Evolutionary conservation across 2,888 invertebrate species (phyloP), one percentile per base, ranked within the genome.

Genomic region (Thymelicus sylvestris): DNA sequence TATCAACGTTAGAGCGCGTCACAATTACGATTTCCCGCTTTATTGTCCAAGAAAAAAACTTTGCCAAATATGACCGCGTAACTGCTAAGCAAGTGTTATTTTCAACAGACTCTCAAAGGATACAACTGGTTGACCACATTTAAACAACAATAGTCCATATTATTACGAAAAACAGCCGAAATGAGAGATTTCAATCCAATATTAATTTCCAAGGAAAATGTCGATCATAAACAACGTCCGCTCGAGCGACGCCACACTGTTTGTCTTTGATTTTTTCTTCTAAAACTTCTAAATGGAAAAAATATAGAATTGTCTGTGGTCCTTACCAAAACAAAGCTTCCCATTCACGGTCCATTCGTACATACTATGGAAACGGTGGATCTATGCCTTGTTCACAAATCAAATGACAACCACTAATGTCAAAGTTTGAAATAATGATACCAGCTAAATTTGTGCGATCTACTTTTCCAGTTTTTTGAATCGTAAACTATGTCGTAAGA

Each of bases 11-110:
- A 79, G 84, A 86, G 84, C 88, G 93, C 92, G 93, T 92, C 93
- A 90, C 91, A 85, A 83, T 83, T 86, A 81, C 85, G 89, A 86
- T 92, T 93, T 93, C 93, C 93, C 93, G 93, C 93, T 93, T 86
- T 92, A 90, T 83, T 86, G 85, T 79, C 80, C 74, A 72, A 76
- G 82, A 86, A 88, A 80, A 81, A 81, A 77, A 75, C 72, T 74
- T 72, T 65, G 70, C 72, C 71, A 73, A 74, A 74, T 73, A 63
- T 64, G 60, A 67, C 52, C 65, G 66, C 24, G 61, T 39, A 61
- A 66, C 55, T 66, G 48, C 19, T n/a, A 47, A n/a, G 31, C 52
- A 38, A 7, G 15, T 44, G 8, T 13, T 44, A 31, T 24, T 65
- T 41, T 10, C 8, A 31, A 52, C 38, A 6, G 19, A 52, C 41